Conservation (phyloP, 2,888 invertebrate species). For the Busseola fusca region DNA sequence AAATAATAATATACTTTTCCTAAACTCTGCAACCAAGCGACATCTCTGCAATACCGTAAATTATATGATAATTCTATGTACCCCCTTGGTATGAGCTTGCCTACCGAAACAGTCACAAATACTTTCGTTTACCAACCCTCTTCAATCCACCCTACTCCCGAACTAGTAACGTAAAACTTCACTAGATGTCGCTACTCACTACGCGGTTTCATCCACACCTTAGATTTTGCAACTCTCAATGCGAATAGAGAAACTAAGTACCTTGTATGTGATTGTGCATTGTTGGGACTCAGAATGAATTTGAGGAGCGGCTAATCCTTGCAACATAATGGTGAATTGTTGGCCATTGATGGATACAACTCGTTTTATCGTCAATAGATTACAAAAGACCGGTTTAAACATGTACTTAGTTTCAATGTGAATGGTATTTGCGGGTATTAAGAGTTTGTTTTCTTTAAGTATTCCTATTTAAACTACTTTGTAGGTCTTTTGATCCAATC, state of each 20-base stretch:
- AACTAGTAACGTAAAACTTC: slow-evolving; percentile 5
- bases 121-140: background rate
- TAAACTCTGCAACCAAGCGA: background rate
- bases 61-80: background rate
- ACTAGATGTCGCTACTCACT: slow-evolving; percentile 50
- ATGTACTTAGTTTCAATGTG: slow-evolving; percentile 17
- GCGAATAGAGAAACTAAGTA: slow-evolving; percentile 51
- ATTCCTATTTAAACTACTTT: background rate
- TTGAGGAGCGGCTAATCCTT: slow-evolving; percentile 62
- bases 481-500: background rate
- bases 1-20: no score
- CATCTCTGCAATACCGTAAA: slow-evolving; percentile 19
- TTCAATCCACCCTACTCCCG: background rate
- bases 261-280: slow-evolving; percentile 51
- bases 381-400: slow-evolving; percentile 35
- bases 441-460: background rate
- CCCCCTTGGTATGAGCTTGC: no score
- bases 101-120: background rate
- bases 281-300: slow-evolving; percentile 57
- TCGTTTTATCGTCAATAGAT: slow-evolving; percentile 52
- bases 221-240: slow-evolving; percentile 53
- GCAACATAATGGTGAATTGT: slow-evolving; percentile 51
- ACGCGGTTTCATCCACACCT: slow-evolving; percentile 54
- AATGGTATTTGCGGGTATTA: slow-evolving; percentile 5
- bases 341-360: slow-evolving; percentile 47